Conservation (phyloP, 2,888 invertebrate genomes). For the Oxycera nigricornis region DNA sequence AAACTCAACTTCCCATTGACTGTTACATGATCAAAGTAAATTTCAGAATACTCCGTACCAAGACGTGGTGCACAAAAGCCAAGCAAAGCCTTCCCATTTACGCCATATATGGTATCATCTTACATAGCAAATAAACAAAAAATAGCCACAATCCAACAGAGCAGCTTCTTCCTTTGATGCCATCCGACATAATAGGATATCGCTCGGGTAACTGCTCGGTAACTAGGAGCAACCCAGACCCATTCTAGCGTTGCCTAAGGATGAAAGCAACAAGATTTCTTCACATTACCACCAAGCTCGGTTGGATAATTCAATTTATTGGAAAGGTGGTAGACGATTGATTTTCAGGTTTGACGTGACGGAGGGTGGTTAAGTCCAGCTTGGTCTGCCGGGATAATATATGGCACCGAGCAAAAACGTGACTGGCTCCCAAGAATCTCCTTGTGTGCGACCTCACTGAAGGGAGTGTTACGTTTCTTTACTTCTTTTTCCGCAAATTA, state of each 20-base stretch:
- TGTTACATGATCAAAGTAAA: no score
- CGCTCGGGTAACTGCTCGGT: constrained; percentile 8
- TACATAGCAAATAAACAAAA: not conserved
- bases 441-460: not conserved
- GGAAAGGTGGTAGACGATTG: constrained; percentile 26
- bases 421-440: not conserved
- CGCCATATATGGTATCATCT: no score
- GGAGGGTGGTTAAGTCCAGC: not conserved
- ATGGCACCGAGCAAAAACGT: not conserved
- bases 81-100: no score
- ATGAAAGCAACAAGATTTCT: not conserved
- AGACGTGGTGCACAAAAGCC: no score
- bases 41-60: no score
- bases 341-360: constrained; percentile 11
- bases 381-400: not conserved
- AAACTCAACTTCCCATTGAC: no score
- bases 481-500: not conserved
- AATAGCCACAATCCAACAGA: not conserved
- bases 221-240: not conserved
- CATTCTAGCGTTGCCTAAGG: not conserved
- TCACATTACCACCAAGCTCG: not conserved
- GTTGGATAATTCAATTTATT: constrained; percentile 33
- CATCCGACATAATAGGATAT: not conserved
- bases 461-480: not conserved
- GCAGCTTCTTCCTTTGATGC: not conserved